Evolutionary conservation across 2,888 invertebrate species (phyloP), one percentile per base, ranked within the genome.

Genomic region (Bhutanitis thaidina): DNA sequence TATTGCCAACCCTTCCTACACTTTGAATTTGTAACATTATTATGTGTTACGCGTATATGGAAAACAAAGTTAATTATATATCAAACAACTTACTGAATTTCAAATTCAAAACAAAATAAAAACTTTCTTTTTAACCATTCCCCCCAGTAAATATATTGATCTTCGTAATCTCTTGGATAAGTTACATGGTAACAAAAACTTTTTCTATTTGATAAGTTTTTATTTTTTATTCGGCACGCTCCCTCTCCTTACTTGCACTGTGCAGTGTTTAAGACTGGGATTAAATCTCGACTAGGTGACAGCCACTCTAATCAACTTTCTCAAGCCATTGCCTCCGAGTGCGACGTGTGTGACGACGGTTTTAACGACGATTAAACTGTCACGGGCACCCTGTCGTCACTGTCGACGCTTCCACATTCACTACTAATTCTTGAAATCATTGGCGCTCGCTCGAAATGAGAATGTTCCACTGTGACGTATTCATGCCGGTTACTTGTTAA

Each of bases 231-330:
- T n/a, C n/a, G n/a, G n/a, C 14, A 13, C 60, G 58, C 64, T 56
- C 35, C 9, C 48, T 43, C 50, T 58, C 39, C 1, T 49, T 20
- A 58, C 58, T 65, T 60, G 56, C 8, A 16, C 67, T 66, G 57
- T 46, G 53, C 64, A 50, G 64, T 67, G 60, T 65, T 62, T 60
- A 53, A 55, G 45, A 49, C 49, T 37, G 62, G 74, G 80, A 80
- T 82, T 83, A 80, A 84, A 83, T 83, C 80, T 76, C 67, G 71
- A 69, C 72, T 75, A 80, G 79, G 78, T 81, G 87, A 84, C 86
- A 84, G 80, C 60, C 62, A 71, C 74, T 84, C 78, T 77, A 83
- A 87, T 87, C 86, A 85, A 87, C 83, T 87, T 87, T 84, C 80
- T 71, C 85, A 67, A 72, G 60, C 79, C 81, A 84, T 84, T 85